Conservation (phyloP, 1,140 invertebrate genomes). For the Harpegnathos saltator region DNA sequence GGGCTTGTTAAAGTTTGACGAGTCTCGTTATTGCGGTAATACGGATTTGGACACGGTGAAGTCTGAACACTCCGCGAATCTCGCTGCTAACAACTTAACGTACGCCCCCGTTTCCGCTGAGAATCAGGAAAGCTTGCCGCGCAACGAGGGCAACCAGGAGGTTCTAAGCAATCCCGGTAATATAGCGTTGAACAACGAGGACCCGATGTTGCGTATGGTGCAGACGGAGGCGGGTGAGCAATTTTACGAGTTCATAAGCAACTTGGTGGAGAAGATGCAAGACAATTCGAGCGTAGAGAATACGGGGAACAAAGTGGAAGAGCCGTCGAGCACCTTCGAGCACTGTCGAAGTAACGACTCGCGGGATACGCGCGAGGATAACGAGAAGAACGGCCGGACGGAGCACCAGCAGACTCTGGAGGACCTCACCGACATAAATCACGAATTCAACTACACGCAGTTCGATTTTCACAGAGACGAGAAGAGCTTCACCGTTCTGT, state of each 20-base stretch:
- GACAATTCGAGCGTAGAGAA: conserved; percentile 9
- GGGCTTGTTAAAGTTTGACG: conserved; percentile 45
- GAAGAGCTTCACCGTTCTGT: conserved; percentile 44
- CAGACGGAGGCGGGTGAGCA: conserved; percentile 80
- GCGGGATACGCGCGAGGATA: background rate
- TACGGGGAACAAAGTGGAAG: conserved; percentile 16
- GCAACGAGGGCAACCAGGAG: conserved; percentile 5
- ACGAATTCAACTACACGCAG: conserved; percentile 65
- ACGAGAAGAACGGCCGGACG: conserved; percentile 29
- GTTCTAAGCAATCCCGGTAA: conserved; percentile 28
- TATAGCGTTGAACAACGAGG: conserved; percentile 54
- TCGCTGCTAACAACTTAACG: background rate
- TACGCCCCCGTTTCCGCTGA: background rate
- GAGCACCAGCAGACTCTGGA: conserved; percentile 49
- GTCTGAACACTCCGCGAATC: conserved; percentile 10
- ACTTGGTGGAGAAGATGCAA: conserved; percentile 72
- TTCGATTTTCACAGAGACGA: conserved; percentile 58
- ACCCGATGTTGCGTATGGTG: conserved; percentile 76
- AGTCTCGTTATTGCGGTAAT: conserved; percentile 4
- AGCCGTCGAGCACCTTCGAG: conserved; percentile 15
- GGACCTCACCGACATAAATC: conserved; percentile 42
- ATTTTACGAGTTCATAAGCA: conserved; percentile 81
- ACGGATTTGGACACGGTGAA: background rate
- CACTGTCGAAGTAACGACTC: conserved; percentile 15
- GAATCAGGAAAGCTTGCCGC: background rate